Percentiles rank a stretch among this genome's conserved stretches.
These are phyloP conservation scores for Microdon myrmicae DNA, from an alignment of 2,888 invertebrate species.

Conservation along the genomic window DNA sequence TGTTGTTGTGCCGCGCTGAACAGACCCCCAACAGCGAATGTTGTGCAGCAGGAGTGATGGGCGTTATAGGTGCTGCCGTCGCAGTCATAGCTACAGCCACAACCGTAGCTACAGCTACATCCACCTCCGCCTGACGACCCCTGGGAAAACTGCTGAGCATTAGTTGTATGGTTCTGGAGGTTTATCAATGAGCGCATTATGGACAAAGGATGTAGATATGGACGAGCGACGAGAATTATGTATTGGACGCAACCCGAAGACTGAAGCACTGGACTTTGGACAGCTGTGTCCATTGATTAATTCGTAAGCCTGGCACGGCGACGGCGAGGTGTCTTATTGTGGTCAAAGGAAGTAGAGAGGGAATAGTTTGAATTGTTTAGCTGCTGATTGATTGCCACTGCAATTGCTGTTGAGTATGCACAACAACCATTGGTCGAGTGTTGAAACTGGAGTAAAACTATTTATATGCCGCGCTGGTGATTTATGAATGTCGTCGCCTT, in stretches of 20 bases:
- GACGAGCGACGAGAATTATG: too few species aligned
- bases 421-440: slow-evolving; percentile 37
- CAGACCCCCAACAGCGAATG: slow-evolving; percentile 51
- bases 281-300: slow-evolving; percentile 44
- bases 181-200: slow-evolving; percentile 29
- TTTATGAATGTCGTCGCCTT: slow-evolving; percentile 49
- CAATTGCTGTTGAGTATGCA: slow-evolving; percentile 32
- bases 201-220: slow-evolving; percentile 14
- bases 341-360: slow-evolving; percentile 43
- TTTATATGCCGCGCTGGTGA: slow-evolving; percentile 39
- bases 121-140: not conserved
- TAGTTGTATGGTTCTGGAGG: slow-evolving; percentile 29
- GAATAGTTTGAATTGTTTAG: slow-evolving; percentile 43
- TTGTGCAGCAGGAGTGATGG: slow-evolving; percentile 37
- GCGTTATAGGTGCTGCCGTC: slow-evolving; percentile 36
- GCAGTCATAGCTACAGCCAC: not conserved
- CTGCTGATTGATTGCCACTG: slow-evolving; percentile 42
- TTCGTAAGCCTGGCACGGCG: slow-evolving; percentile 48
- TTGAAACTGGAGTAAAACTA: slow-evolving; percentile 51
- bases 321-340: slow-evolving; percentile 48
- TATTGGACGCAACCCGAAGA: too few species aligned
- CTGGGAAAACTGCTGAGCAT: slow-evolving; percentile 33
- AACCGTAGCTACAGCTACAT: slow-evolving; percentile 10
- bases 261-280: slow-evolving; percentile 46
- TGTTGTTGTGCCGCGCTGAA: slow-evolving; percentile 54